Evolutionary conservation across 1,140 invertebrate species (phyloP), one percentile per base, ranked within the genome.

Genomic region (Bradynema listronoti): DNA sequence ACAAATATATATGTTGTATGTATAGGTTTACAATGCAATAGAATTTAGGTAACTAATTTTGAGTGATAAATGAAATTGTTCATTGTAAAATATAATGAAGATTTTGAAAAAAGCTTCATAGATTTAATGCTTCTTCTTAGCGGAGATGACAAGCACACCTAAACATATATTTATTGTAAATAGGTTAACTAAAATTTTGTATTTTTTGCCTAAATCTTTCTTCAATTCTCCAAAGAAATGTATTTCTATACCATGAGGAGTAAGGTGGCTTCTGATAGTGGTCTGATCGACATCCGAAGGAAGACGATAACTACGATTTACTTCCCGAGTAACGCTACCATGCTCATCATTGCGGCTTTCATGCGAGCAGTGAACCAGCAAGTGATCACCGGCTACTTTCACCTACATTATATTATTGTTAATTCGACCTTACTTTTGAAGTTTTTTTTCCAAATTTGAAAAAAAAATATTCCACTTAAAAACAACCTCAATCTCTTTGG

Each of bases 401-500:
- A 72, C 70, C 70, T 71, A 11, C 9, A 43, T 71, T 32, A 65
- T 22, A 33, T 5, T 11, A 39, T 30, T 29, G 34, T 34, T 41
- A 29, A 41, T n/a, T 33, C 36, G 16, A 1, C 3, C 7, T 56
- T n/a, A 25, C 0, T 19, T 39, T 16, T 14, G 29, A 11, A 11
- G 1, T 45, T 6, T 29, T 14, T 42, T 25, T 62, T 4, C 16
- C 9, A 32, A 51, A 51, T 22, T 16, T 25, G 27, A 49, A n/a
- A 7, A 30, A 27, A 30, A 0, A 7, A 9, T 27, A 16, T 30
- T 16, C 25, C 14, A 16, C 42, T 5, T 5, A 42, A 46, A 24
- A 65, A 24, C 56, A 43, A 73, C 73, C 53, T 75, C 72, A 55
- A 75, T 77, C 56, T 76, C 73, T 49, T 76, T 71, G 24, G 73